These are phyloP conservation scores for Tragopan temminckii DNA, from an alignment of 2,797 vertebrate genomes.

Conservation along the genomic window DNA sequence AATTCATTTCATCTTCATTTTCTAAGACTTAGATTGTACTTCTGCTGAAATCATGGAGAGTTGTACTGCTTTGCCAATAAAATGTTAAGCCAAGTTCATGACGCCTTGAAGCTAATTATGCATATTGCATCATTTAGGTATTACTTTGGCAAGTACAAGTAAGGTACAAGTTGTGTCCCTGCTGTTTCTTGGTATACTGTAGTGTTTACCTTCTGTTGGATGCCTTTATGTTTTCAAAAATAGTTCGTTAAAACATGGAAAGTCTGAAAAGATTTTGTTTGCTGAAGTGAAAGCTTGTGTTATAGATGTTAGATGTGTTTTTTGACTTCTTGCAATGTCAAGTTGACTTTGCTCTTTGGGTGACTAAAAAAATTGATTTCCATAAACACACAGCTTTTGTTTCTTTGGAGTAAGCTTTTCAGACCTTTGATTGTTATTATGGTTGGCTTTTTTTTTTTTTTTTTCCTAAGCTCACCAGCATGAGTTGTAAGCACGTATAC, in stretches of 20 bases:
- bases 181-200: not conserved
- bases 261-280: constrained; percentile 4
- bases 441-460: not conserved
- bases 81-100: not conserved
- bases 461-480: not conserved
- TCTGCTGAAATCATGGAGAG: not conserved
- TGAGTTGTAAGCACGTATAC: not conserved
- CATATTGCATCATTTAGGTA: not conserved
- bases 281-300: constrained; percentile 34
- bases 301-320: not conserved
- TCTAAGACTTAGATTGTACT: not conserved
- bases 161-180: not conserved
- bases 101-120: not conserved
- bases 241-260: not conserved
- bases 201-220: not conserved
- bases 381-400: constrained; percentile 31
- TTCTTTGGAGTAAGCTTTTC: constrained; percentile 38
- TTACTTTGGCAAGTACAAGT: not conserved
- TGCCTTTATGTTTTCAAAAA: not conserved
- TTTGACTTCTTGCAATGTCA: constrained; percentile 53
- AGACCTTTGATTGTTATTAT: constrained; percentile 35
- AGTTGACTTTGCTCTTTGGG: constrained; percentile 35
- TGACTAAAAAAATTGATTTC: constrained; percentile 56
- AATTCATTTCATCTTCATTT: not conserved
- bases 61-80: not conserved